Evolutionary conservation across 2,113 vertebrate genomes (phyloP).

Genomic region (Calyptomena viridis): DNA sequence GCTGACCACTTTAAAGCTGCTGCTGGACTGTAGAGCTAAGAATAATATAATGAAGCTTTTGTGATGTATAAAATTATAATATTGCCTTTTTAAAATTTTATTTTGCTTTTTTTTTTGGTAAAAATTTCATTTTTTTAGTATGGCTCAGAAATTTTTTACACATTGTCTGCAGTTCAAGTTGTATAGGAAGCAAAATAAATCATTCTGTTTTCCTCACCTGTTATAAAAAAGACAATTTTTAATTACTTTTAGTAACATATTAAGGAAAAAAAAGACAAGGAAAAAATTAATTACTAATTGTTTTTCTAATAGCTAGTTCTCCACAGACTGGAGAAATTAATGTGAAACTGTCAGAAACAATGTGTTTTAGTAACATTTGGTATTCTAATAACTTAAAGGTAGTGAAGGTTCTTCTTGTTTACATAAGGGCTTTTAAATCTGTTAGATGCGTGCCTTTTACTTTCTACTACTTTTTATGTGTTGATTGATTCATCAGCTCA

Average conservation of each 20-base stretch:
- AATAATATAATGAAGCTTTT: neutral
- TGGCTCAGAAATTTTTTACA: neutral
- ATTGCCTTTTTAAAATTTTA: neutral
- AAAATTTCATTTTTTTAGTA: neutral
- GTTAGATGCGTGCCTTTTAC: neutral
- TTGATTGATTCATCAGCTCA: neutral
- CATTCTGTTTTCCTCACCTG: neutral
- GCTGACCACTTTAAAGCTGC: neutral
- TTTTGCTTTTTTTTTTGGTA: neutral
- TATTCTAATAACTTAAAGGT: neutral
- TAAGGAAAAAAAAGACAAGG: rapidly evolving
- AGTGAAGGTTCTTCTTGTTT: neutral
- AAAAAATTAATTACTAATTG: neutral
- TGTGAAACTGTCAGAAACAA: neutral
- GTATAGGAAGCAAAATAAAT: neutral
- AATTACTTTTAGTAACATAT: neutral
- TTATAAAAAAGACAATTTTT: neutral
- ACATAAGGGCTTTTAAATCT: neutral
- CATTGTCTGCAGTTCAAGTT: neutral
- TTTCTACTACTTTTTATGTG: neutral
- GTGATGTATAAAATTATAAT: neutral
- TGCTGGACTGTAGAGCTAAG: neutral
- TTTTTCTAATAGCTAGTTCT: neutral
- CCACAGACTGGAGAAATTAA: neutral
- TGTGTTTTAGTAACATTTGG: neutral